Percentiles rank a stretch among this genome's conserved stretches.
phyloP scores from a whole-genome alignment of 2,888 invertebrate species.

The Xanthorhoe designata region DNA sequence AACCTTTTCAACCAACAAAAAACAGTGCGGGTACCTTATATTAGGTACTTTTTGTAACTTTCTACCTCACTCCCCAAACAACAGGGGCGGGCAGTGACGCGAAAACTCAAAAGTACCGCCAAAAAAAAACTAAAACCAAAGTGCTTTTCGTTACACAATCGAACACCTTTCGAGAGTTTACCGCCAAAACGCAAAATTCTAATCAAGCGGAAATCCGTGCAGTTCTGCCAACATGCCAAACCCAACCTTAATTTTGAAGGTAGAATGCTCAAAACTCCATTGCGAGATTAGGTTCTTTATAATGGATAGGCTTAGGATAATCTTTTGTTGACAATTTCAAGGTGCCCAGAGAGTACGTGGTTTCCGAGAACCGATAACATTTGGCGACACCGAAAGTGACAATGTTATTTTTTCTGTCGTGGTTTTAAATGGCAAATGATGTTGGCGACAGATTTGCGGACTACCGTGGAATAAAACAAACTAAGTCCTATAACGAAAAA shows the following conservation, averaged over 20 bases:
- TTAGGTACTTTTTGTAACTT: slow-evolving; percentile 7
- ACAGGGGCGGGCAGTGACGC: slow-evolving; percentile 63
- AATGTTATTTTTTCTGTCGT: slow-evolving; percentile 50
- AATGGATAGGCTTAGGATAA: slow-evolving; percentile 67
- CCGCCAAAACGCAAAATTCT: slow-evolving; percentile 61
- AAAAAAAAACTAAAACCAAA: slow-evolving; percentile 50
- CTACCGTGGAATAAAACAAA: slow-evolving; percentile 4
- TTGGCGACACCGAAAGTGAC: slow-evolving; percentile 62
- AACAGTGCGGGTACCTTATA: neutral
- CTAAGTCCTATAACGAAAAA: no score
- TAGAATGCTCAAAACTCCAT: slow-evolving; percentile 28
- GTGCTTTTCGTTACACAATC: slow-evolving; percentile 70
- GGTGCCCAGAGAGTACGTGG: slow-evolving; percentile 62
- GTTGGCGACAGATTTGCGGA: slow-evolving; percentile 29
- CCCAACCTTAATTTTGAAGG: slow-evolving; percentile 20
- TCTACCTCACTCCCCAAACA: slow-evolving; percentile 37
- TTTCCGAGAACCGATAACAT: slow-evolving; percentile 63
- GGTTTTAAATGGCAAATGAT: slow-evolving; percentile 30
- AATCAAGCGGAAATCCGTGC: slow-evolving; percentile 64
- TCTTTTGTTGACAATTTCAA: slow-evolving; percentile 80
- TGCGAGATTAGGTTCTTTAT: slow-evolving; percentile 47
- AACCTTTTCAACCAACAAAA: neutral
- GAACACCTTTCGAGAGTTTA: slow-evolving; percentile 76
- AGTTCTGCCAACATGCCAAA: slow-evolving; percentile 33
- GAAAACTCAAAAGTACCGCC: slow-evolving; percentile 55